Percentiles rank a stretch among this genome's conserved stretches.
Conservation (phyloP, 2,113 vertebrate species). For the Pygoscelis adeliae region DNA sequence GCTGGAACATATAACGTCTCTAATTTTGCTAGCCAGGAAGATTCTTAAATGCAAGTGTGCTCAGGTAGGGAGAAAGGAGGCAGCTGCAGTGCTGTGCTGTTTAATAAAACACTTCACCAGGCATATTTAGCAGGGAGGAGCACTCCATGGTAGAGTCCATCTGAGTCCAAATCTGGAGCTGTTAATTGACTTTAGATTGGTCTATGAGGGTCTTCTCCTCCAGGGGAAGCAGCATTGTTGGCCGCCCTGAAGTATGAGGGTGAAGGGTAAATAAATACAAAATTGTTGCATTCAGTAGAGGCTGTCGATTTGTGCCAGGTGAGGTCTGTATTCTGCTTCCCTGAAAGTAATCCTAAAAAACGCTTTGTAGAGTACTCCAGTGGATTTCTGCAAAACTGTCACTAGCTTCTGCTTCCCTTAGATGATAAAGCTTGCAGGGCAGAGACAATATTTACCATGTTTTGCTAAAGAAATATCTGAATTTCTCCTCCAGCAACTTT, state of each 20-base stretch:
- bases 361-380: background rate
- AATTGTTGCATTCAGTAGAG: background rate
- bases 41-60: background rate
- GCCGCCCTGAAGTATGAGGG: background rate
- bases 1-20: background rate
- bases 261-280: background rate
- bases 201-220: background rate
- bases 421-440: background rate
- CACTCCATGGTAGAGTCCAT: rapidly evolving
- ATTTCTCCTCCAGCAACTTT: background rate
- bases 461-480: background rate
- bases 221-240: background rate
- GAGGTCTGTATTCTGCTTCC: background rate
- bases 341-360: background rate
- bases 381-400: background rate
- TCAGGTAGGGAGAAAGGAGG: background rate
- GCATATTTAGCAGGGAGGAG: background rate
- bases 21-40: background rate
- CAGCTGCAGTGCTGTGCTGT: background rate
- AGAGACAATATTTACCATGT: background rate
- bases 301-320: background rate
- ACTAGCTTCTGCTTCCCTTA: background rate
- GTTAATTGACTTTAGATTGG: background rate
- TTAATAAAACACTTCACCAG: background rate
- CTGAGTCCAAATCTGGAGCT: background rate